Conservation (phyloP, 35 echinoderm and acorn worm genomes). For the Lytechinus variegatus region DNA sequence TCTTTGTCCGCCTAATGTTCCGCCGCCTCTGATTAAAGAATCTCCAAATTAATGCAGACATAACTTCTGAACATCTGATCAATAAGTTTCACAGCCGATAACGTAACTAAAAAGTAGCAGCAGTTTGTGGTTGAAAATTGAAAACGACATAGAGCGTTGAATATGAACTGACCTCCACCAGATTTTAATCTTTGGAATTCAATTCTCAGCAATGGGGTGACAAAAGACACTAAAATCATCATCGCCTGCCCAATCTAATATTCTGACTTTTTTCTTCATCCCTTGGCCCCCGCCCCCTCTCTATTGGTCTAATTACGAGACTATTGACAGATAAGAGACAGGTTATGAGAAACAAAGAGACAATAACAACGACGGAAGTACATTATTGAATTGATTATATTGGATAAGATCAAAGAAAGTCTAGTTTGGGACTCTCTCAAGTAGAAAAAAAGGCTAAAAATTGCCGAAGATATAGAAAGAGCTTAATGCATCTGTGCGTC, state of each 20-base stretch:
- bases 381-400: background rate
- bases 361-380: background rate
- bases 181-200: background rate
- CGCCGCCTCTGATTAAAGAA: no score
- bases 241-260: background rate
- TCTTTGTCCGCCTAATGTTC: no score
- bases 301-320: background rate
- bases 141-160: background rate
- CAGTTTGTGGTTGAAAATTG: no score
- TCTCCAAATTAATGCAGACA: no score
- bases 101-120: no score
- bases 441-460: background rate
- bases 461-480: background rate
- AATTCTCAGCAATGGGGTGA: background rate
- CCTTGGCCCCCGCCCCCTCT: background rate
- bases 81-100: no score
- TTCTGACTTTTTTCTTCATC: background rate
- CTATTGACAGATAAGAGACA: background rate
- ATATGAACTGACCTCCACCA: background rate
- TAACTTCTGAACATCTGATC: no score
- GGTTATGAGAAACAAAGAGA: background rate
- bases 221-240: constrained; percentile 6
- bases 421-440: background rate
- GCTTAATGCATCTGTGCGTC: background rate
- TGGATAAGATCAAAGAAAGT: background rate